Conservation (phyloP, 92 coral and sea anemone species). For the Epizoanthus stellaris region DNA sequence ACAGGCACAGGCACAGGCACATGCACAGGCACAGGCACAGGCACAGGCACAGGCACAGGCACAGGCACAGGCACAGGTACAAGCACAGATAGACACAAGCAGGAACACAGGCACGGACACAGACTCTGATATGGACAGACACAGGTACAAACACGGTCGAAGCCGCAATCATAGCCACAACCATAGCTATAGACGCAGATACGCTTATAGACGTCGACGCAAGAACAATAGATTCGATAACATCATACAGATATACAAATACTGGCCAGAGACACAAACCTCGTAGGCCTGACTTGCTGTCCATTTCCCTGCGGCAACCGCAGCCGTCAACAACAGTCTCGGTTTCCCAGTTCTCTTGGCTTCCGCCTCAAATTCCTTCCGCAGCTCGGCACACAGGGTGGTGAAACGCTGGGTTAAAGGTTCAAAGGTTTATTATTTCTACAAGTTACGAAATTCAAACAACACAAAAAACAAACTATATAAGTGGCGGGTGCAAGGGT, state of each 20-base stretch:
- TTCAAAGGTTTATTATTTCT: neutral
- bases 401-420: slow-evolving; percentile 67
- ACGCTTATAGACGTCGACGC: no score
- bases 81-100: no score
- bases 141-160: neutral
- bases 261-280: neutral
- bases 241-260: no score
- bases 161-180: no score
- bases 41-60: no score
- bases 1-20: no score
- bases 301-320: slow-evolving; percentile 90
- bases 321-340: slow-evolving; percentile 83
- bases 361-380: slow-evolving; percentile 83
- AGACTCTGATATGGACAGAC: neutral
- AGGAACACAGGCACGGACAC: neutral
- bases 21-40: no score
- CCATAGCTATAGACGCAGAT: no score
- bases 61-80: no score
- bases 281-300: slow-evolving; percentile 79
- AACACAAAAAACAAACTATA: neutral
- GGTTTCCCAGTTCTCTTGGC: slow-evolving; percentile 76
- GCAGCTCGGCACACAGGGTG: slow-evolving; percentile 78
- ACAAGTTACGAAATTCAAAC: neutral
- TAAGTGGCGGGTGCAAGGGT: no score
- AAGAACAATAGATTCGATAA: no score